A percentile compares a stretch with the other conserved stretches of the same genome.
These are phyloP conservation scores for Diogma glabrata DNA, from an alignment of 2,888 invertebrate species.

Conservation along the genomic window DNA sequence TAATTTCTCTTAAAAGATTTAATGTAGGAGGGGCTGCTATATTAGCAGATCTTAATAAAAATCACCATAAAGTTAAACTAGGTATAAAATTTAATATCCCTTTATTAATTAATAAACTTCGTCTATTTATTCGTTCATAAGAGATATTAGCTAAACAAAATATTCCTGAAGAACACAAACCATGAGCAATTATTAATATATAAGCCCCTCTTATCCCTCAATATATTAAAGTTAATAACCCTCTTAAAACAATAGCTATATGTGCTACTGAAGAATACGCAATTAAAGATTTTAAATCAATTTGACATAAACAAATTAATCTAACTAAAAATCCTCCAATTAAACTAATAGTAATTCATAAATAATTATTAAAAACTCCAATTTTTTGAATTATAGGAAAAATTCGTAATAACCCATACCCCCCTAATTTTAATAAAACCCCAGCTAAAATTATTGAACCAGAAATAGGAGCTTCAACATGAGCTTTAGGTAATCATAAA, in stretches of 20 bases:
- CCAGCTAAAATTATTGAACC: slow-evolving; percentile 66
- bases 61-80: slow-evolving; percentile 48
- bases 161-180: slow-evolving; percentile 51
- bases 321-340: slow-evolving; percentile 48
- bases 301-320: slow-evolving; percentile 53
- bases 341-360: slow-evolving; percentile 44
- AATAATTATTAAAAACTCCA: slow-evolving; percentile 40
- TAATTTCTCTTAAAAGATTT: slow-evolving; percentile 56
- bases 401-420: slow-evolving; percentile 53
- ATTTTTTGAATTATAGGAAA: slow-evolving; percentile 39
- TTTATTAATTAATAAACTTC: slow-evolving; percentile 50
- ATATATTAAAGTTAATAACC: slow-evolving; percentile 44
- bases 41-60: slow-evolving; percentile 51
- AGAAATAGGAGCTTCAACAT: slow-evolving; percentile 61
- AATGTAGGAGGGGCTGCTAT: slow-evolving; percentile 54
- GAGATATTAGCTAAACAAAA: slow-evolving; percentile 54
- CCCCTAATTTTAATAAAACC: slow-evolving; percentile 59
- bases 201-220: slow-evolving; percentile 42
- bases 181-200: slow-evolving; percentile 52
- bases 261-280: slow-evolving; percentile 64
- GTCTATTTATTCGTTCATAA: slow-evolving; percentile 48
- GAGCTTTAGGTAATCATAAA: slow-evolving; percentile 49
- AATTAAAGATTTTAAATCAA: slow-evolving; percentile 60
- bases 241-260: slow-evolving; percentile 50
- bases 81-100: slow-evolving; percentile 49